phyloP scores from a whole-genome alignment of 2,797 vertebrate species.

The Eulemur albifrons region DNA sequence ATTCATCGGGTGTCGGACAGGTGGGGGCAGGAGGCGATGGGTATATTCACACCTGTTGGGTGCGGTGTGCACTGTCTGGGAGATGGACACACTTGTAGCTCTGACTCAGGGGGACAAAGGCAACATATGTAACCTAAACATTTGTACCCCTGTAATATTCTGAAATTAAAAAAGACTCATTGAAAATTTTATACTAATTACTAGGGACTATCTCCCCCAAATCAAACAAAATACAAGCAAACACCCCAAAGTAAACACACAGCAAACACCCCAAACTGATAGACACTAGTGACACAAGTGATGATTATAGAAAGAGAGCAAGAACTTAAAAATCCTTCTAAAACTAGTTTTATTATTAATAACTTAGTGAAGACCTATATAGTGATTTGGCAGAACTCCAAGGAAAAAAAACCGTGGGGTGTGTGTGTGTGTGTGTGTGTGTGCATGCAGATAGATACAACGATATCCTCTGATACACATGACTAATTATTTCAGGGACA shows the following conservation, averaged over 20 bases:
- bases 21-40: no score
- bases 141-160: no score
- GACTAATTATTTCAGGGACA: neutral
- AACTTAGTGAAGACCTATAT: neutral
- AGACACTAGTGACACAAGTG: neutral
- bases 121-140: no score
- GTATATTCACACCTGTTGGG: no score
- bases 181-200: neutral
- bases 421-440: neutral
- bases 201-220: neutral
- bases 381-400: neutral
- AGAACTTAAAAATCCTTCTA: neutral
- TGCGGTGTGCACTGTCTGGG: no score
- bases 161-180: neutral
- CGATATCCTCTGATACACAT: neutral
- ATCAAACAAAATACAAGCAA: neutral
- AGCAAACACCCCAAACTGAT: neutral
- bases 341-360: neutral
- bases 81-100: no score
- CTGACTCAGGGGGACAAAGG: no score
- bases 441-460: rapidly evolving
- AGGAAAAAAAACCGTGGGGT: neutral
- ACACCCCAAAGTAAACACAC: neutral
- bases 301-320: neutral
- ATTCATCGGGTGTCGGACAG: no score